Evolutionary conservation across 2,797 vertebrate species (phyloP), one percentile per base, ranked within the genome.

Genomic region (Phalanger gymnotis): DNA sequence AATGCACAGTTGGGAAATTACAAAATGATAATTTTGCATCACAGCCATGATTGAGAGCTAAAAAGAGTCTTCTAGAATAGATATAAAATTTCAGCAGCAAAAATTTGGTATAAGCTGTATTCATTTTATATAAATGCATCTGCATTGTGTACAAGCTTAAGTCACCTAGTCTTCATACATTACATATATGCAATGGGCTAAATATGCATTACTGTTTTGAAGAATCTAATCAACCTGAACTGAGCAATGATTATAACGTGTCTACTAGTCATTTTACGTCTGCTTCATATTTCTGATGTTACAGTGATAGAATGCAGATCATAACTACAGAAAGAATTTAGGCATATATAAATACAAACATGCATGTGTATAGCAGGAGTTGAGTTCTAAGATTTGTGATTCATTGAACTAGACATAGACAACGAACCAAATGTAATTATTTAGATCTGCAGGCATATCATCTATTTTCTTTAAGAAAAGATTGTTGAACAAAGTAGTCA

Each of bases 401-500:
- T 94, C 28, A 34, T 81, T 96, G 95, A 93, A 92, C 12, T 61
- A 66, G 34, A 22, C n/a, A 73, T 1, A 73, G n/a, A 47, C 22
- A 47, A 25, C 40, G 47, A 81, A 81, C 9, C 73, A 10, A 73
- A 73, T 73, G 40, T 10, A 47, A 81, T 47, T 47, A 81, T 47
- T 81, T 81, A 47, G 73, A 47, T 22, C 73, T 47, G 40, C 31
- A 81, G 40, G 73, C 73, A 81, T 47, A 47, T 81, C 40, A 81
- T 47, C 34, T 81, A 92, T 95, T 96, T 94, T 97, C 22, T 95
- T 81, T 97, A 95, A 97, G 94, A 96, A 97, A 96, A 97, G 91
- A 92, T 93, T 93, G 95, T 61, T 96, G 96, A 98, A 96, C 28
- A 94, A 66, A 51, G 58, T 90, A 90, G 93, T 91, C 91, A 97